phyloP scores from a whole-genome alignment of 1,140 invertebrate species.

The Drosophila elegans region DNA sequence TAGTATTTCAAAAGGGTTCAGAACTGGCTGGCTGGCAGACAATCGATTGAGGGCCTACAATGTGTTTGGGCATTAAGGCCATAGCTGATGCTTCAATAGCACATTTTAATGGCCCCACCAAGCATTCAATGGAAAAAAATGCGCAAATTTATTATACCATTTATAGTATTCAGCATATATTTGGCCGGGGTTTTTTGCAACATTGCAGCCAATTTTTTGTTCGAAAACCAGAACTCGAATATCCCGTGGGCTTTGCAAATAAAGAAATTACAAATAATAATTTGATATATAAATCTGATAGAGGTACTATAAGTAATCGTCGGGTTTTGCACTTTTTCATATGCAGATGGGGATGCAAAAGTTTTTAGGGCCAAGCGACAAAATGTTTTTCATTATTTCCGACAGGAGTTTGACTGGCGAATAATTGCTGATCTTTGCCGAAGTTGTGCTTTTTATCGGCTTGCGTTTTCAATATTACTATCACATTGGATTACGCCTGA shows the following conservation, averaged over 20 bases:
- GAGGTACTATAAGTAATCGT: constrained; percentile 43
- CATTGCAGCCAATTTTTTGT: constrained; percentile 1
- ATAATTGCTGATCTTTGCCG: constrained; percentile 34
- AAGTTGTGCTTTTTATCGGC: neutral
- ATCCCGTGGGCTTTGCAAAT: constrained; percentile 1
- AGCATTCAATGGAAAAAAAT: constrained; percentile 28
- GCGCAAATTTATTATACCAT: constrained; percentile 38
- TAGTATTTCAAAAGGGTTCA: constrained; percentile 6
- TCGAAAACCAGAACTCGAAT: neutral
- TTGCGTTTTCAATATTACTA: neutral
- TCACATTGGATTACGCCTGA: neutral
- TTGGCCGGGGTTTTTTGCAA: neutral
- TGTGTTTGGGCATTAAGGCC: constrained; percentile 32
- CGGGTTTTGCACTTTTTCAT: constrained; percentile 25
- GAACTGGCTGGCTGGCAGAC: neutral
- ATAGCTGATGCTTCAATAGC: constrained; percentile 34
- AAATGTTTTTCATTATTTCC: constrained; percentile 4
- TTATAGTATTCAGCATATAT: constrained; percentile 13
- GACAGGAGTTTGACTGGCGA: constrained; percentile 6
- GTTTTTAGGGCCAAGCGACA: neutral
- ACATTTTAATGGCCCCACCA: constrained; percentile 32
- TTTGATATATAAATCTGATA: constrained; percentile 39
- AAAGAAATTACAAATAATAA: constrained; percentile 36
- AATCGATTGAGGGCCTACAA: constrained; percentile 20
- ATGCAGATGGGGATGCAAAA: neutral